Base-by-base conservation (phyloP, 30 jellyfish, hydroid and myxozoan genomes). In the Rhopilema esculentum region DNA sequence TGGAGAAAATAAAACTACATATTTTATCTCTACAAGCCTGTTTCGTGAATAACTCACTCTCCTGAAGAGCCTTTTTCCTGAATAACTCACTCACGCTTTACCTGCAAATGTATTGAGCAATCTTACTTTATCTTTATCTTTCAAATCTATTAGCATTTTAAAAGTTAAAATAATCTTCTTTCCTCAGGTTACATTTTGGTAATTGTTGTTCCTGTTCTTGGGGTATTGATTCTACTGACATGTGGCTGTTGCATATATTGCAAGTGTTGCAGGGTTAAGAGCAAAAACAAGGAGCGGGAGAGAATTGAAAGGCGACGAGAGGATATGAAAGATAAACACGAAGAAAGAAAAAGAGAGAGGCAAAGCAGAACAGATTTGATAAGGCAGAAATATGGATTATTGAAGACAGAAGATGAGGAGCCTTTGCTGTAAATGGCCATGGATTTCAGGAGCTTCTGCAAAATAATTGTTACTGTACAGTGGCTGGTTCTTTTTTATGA, bases 211-310 rank as follows among this genome's bases (percentile, higher is more conserved):
- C 99, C 99, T 0, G 40, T 83, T 7, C 91, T 96, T 30, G 98
- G 90, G 2, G 97, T 82, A 20, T 85, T 96, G 63, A 87, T 96
- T 68, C 95, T 96, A 30, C 84, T 96, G 85, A 64, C 95, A 1
- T 96, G 97, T 96, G 99, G 99, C 25, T 96, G 99, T 80, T 96
- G 97, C 77, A 96, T 96, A 24, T 96, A 96, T 77, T 96, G 99
- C 85, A 89, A 96, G 69, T 96, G 99, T 51, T 96, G 99, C 88
- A 98, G 99, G 32, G 83, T 86, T 15, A 89, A 77, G 73, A 79
- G 77, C 57, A 82, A 71, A 68, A 86, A 88, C 82, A 91, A 81
- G 74, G 98, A 91, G 72, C 95, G 88, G 29, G 93, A 96, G 28
- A 74, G 97, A 62, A 86, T 96, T 48, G 77, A 80, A 30, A 80